These are phyloP conservation scores for Taxidea taxus DNA, from an alignment of 2,113 vertebrate genomes.

Conservation along the genomic window DNA sequence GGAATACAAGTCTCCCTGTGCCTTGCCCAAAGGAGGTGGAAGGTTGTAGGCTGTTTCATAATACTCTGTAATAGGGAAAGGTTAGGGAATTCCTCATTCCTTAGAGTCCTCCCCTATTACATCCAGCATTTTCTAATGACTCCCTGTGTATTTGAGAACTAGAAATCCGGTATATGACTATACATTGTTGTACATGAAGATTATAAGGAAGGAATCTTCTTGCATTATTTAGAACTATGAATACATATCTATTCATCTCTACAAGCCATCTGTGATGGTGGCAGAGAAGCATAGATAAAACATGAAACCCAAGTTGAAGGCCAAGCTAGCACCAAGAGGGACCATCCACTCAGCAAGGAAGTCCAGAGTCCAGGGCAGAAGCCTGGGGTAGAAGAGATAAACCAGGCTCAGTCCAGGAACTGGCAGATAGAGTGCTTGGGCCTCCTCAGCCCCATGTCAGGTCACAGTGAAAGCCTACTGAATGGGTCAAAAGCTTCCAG, in stretches of 20 bases:
- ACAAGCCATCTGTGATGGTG: neutral
- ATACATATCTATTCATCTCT: neutral
- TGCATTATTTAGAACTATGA: neutral
- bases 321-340: neutral
- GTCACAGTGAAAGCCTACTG: neutral
- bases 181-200: neutral
- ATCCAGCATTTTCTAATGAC: neutral
- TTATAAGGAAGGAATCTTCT: neutral
- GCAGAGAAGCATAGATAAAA: neutral
- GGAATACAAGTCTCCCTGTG: neutral
- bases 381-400: neutral
- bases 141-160: neutral
- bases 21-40: neutral
- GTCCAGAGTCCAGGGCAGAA: neutral
- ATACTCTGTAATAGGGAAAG: neutral
- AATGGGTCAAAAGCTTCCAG: neutral
- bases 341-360: neutral
- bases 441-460: fast-evolving
- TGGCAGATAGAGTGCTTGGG: fast-evolving
- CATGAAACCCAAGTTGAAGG: neutral
- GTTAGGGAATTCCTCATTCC: neutral
- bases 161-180: neutral
- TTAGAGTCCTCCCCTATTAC: neutral
- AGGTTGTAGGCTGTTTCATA: neutral
- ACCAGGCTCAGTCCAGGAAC: neutral